Evolutionary conservation across 2,888 invertebrate species (phyloP), one percentile per base, ranked within the genome.

Genomic region (Baccha elongata): DNA sequence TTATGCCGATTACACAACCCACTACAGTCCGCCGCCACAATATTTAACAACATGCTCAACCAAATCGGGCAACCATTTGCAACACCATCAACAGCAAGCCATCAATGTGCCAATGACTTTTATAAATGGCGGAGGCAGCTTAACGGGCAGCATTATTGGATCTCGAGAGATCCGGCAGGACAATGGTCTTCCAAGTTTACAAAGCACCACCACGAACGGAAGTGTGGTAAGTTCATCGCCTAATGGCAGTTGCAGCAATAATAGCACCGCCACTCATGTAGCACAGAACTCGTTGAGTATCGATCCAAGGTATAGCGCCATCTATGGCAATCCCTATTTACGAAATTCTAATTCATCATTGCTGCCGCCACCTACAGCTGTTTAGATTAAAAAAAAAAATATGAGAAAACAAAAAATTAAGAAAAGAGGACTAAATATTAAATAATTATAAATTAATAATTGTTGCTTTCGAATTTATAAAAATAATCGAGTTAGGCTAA

Each of bases 291-390:
- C 88, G 6, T 52, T 90, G 48, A 89, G 87, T 50, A 94, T 97
- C 26, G 97, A 97, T 90, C 96, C 97, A 1, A 92, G 97, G 84
- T 97, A 95, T 90, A 96, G 96, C 64, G 97, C 97, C 52, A 95
- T 96, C 7, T 97, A 97, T 88, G 96, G 96, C 62, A 97, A 97
- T 91, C 97, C 97, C 0, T 97, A 97, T 90, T 91, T 96, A 85
- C 92, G 96, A 87, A 94, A 93, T 84, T 93, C 93, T 15, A 93
- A 92, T 84, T 92, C 90, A 46, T 91, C 90, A 46, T 88, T 91
- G 86, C 92, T 92, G 90, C 93, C 91, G 88, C 93, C 91, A 86
- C 93, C 92, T 88, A 95, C 94, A 60, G 90, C 90, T 42, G 90
- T 90, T 71, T 90, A 90, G 86, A 76, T n/a, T 15, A 26, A 6